phyloP scores from a whole-genome alignment of 2,797 vertebrate species.

The Gallinago nigripennis region DNA sequence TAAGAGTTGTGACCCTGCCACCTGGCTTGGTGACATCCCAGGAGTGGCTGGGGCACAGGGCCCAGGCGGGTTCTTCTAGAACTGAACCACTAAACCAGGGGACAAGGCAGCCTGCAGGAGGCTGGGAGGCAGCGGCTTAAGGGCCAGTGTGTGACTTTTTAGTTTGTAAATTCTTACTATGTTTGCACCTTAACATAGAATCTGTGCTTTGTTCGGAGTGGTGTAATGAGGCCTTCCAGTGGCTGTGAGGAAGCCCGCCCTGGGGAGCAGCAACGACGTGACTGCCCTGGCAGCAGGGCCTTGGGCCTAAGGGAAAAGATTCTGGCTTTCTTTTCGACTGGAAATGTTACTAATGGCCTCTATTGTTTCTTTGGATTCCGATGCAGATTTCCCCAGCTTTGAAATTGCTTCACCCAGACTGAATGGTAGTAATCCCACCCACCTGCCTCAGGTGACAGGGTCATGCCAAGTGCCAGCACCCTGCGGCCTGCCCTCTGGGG shows the following conservation, averaged over 20 bases:
- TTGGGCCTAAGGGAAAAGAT: rapidly evolving
- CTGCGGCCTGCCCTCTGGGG: background rate
- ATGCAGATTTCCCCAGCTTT: background rate
- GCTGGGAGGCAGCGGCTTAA: too few species aligned
- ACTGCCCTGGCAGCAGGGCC: rapidly evolving
- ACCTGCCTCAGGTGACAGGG: background rate
- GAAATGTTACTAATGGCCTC: background rate
- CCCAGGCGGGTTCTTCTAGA: rapidly evolving
- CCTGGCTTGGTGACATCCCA: rapidly evolving
- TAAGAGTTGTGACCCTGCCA: rapidly evolving
- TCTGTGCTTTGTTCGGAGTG: rapidly evolving
- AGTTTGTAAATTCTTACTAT: rapidly evolving
- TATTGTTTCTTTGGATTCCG: background rate
- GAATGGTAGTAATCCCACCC: background rate
- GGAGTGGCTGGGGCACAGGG: rapidly evolving
- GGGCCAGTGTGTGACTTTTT: background rate
- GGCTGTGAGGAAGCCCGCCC: background rate
- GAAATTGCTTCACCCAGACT: background rate
- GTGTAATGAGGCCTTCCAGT: rapidly evolving
- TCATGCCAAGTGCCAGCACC: background rate
- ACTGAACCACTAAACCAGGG: rapidly evolving
- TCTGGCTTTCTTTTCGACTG: background rate
- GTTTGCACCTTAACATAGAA: rapidly evolving
- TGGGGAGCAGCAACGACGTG: background rate
- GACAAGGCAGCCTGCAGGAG: rapidly evolving